A percentile compares a stretch with the other conserved stretches of the same genome.
Conservation (phyloP, 1,140 invertebrate species). For the Drosophila auraria region DNA sequence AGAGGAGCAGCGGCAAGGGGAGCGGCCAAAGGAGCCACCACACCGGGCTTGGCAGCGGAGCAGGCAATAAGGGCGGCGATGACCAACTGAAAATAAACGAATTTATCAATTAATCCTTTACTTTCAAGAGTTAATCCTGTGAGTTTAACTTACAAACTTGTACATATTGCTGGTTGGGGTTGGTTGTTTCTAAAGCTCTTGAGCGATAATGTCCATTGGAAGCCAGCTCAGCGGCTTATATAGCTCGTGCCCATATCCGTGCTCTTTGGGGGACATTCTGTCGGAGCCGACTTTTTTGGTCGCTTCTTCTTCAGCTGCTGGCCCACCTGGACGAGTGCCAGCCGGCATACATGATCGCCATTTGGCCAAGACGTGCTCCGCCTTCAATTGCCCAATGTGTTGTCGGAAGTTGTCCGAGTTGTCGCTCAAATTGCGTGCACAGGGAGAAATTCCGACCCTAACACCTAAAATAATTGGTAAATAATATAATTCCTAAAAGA, state of each 20-base stretch:
- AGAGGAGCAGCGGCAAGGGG: slow-evolving; percentile 70
- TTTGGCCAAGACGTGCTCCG: slow-evolving; percentile 47
- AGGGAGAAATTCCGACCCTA: background rate
- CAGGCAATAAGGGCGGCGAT: slow-evolving; percentile 73
- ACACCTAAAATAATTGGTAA: background rate
- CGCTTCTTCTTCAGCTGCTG: slow-evolving; percentile 46
- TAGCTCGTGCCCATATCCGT: slow-evolving; percentile 56
- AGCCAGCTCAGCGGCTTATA: slow-evolving; percentile 54
- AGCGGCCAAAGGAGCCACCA: slow-evolving; percentile 69
- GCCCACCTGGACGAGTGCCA: slow-evolving; percentile 37
- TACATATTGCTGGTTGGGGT: slow-evolving; percentile 67
- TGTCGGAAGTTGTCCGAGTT: slow-evolving; percentile 60
- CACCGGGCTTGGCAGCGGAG: slow-evolving; percentile 66
- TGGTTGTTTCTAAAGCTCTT: slow-evolving; percentile 51
- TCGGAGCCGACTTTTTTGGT: slow-evolving; percentile 39
- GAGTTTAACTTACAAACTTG: slow-evolving; percentile 74
- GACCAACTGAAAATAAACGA: slow-evolving; percentile 45
- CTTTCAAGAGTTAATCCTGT: background rate
- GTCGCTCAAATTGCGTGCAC: slow-evolving; percentile 5
- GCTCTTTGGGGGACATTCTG: slow-evolving; percentile 52
- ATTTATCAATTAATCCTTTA: background rate
- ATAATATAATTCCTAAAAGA: too few relatives aligned
- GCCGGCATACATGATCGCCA: slow-evolving; percentile 46
- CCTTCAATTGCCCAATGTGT: slow-evolving; percentile 46
- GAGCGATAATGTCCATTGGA: slow-evolving; percentile 56